Evolutionary conservation across 2,797 vertebrate genomes (phyloP).

Genomic region (Parotocinclus haroldoi): DNA sequence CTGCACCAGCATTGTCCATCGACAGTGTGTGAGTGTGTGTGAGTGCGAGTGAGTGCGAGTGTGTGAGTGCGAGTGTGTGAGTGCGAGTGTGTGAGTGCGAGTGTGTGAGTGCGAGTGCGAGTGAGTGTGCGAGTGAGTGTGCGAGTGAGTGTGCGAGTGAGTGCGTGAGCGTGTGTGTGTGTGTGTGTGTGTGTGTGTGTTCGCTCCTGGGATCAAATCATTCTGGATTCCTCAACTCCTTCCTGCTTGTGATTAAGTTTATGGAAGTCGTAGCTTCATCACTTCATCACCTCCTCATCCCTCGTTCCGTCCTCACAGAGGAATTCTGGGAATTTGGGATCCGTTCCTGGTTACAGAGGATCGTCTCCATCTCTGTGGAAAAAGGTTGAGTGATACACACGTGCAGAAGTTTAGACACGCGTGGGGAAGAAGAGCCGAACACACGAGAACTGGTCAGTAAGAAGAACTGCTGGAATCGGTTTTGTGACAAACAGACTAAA

Average conservation of each 20-base stretch:
- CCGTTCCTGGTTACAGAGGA: background rate
- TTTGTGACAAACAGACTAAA: too few species aligned
- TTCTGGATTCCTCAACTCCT: background rate
- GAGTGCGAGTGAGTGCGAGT: conserved; percentile 8
- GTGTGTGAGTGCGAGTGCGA: conserved; percentile 3
- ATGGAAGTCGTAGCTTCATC: too few species aligned
- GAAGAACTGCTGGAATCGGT: too few species aligned
- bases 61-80: too few species aligned
- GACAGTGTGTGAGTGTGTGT: conserved; percentile 3
- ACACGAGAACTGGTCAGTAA: too few species aligned
- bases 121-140: conserved; percentile 3
- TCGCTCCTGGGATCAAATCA: conserved; percentile 20
- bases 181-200: background rate
- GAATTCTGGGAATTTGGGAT: background rate
- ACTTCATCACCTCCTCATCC: too few species aligned
- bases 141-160: conserved; percentile 3
- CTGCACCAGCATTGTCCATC: conserved; percentile 58
- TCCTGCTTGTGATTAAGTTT: too few species aligned
- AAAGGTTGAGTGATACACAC: background rate
- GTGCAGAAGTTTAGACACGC: background rate
- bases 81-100: background rate
- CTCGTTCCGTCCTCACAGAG: background rate
- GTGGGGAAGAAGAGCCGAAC: too few species aligned
- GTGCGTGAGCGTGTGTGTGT: conserved; percentile 10
- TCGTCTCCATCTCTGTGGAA: background rate